These are phyloP conservation scores for Halcyon smyrnensis DNA, from an alignment of 2,797 vertebrate species.

Conservation along the genomic window DNA sequence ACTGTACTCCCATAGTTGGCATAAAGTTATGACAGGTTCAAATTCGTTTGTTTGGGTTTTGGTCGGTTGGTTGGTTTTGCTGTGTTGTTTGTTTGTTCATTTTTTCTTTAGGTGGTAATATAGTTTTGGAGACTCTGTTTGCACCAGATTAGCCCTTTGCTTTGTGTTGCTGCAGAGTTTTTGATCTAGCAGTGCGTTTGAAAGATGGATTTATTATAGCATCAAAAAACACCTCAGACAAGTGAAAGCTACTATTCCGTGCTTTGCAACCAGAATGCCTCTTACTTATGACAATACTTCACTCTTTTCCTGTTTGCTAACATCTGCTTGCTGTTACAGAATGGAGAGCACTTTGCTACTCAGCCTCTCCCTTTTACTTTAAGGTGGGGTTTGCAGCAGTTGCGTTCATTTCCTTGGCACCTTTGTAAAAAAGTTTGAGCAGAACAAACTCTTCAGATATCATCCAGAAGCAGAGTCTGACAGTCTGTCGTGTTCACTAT, in stretches of 20 bases:
- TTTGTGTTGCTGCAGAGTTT: neutral
- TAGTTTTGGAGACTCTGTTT: neutral
- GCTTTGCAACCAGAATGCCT: neutral
- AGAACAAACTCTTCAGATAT: constrained; percentile 14
- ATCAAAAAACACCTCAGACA: neutral
- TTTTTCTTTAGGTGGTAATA: no score
- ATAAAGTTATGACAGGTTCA: neutral
- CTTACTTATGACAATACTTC: neutral
- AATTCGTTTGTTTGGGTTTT: neutral
- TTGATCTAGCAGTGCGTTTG: neutral
- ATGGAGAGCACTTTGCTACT: neutral
- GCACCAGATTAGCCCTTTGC: neutral
- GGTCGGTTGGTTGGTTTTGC: no score
- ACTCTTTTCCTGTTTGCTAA: neutral
- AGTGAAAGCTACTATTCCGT: neutral
- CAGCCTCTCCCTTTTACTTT: neutral
- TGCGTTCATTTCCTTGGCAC: neutral
- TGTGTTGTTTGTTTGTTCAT: neutral
- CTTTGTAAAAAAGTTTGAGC: constrained; percentile 2
- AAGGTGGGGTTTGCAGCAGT: neutral
- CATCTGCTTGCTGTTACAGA: neutral
- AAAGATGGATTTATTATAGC: neutral
- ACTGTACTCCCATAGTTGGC: neutral
- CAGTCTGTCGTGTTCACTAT: neutral
- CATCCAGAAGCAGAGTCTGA: neutral